A percentile compares a stretch with the other conserved stretches of the same genome.
phyloP scores from a whole-genome alignment of 2,113 vertebrate genomes.

The Steatornis caripensis region DNA sequence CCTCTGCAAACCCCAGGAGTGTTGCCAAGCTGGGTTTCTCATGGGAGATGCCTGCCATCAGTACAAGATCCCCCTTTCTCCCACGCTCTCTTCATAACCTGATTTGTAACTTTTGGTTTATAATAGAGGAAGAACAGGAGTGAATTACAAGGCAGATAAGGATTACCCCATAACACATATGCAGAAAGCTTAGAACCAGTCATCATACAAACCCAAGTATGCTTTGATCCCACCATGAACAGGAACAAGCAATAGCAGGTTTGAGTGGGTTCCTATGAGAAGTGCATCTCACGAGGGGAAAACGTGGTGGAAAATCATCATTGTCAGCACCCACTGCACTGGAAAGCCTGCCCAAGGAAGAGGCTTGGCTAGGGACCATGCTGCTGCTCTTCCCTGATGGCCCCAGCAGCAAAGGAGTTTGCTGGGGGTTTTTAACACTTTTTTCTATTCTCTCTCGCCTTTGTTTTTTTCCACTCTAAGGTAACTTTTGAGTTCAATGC shows the following conservation, averaged over 20 bases:
- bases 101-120: fast-evolving
- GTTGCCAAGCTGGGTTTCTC: background rate
- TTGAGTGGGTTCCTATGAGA: background rate
- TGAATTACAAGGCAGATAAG: background rate
- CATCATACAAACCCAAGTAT: background rate
- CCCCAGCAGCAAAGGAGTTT: background rate
- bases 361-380: background rate
- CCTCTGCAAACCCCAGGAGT: background rate
- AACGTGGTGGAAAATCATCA: background rate
- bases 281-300: background rate
- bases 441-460: background rate
- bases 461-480: background rate
- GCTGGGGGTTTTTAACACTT: background rate
- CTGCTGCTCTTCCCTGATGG: background rate
- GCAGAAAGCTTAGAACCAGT: background rate
- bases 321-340: background rate
- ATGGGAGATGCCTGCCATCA: background rate
- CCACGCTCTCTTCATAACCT: background rate
- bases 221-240: background rate
- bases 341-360: background rate
- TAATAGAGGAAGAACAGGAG: background rate
- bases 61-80: background rate
- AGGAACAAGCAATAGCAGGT: background rate
- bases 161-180: background rate
- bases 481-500: background rate